Percentiles rank a stretch among this genome's conserved stretches.
Conservation (phyloP, 2,888 invertebrate genomes). For the Exephanes ischioxanthus region DNA sequence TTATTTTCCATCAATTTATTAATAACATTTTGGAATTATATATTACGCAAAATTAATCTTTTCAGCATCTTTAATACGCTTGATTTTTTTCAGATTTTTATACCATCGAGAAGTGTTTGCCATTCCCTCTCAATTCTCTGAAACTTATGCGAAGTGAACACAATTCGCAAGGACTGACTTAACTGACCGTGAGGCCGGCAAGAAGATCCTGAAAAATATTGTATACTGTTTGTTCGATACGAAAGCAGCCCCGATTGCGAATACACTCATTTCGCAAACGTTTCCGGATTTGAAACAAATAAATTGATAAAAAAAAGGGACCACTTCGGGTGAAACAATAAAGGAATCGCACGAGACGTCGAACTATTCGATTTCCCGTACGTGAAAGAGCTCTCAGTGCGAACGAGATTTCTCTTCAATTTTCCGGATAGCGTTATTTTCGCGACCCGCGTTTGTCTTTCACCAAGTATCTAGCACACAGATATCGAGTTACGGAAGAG, state of each 20-base stretch:
- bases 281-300: constrained; percentile 42
- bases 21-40: too few relatives aligned
- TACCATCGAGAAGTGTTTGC: too few relatives aligned
- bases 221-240: constrained; percentile 41
- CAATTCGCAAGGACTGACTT: too few relatives aligned
- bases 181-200: neutral
- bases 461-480: constrained; percentile 36
- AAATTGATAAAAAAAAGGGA: constrained; percentile 44
- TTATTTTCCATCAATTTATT: too few relatives aligned
- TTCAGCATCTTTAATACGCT: too few relatives aligned
- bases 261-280: constrained; percentile 54
- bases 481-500: constrained; percentile 14
- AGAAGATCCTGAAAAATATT: neutral
- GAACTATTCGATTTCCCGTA: constrained; percentile 63
- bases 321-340: constrained; percentile 55
- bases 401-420: constrained; percentile 66
- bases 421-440: constrained; percentile 63
- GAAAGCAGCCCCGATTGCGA: constrained; percentile 45
- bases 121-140: too few relatives aligned
- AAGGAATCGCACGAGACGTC: constrained; percentile 51
- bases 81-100: too few relatives aligned
- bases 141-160: too few relatives aligned
- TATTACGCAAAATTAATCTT: too few relatives aligned
- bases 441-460: constrained; percentile 49
- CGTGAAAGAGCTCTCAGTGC: constrained; percentile 58